These are phyloP conservation scores for Rugalucina vietnamica DNA, from an alignment of 2,888 invertebrate species.

Conservation along the genomic window DNA sequence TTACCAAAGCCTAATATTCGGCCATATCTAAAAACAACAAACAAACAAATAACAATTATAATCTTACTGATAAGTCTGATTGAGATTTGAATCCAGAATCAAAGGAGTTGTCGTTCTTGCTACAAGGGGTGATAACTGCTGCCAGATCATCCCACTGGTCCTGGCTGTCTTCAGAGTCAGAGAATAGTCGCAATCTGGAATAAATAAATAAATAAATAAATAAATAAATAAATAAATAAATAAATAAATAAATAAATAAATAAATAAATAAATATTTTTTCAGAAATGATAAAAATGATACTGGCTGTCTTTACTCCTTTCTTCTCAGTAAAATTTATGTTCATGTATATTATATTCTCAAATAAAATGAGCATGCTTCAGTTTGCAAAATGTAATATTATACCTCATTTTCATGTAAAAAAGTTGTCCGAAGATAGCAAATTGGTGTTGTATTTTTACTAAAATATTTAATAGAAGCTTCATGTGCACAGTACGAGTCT, in stretches of 20 bases:
- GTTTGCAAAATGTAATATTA: neutral
- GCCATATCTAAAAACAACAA: no score
- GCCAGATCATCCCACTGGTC: conserved; percentile 16
- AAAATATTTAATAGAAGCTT: neutral
- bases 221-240: neutral
- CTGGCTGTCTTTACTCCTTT: neutral
- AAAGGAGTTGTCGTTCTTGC: conserved; percentile 24
- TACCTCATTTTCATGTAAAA: neutral
- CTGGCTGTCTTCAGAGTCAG: neutral
- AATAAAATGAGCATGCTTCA: neutral
- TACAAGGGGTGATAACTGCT: conserved; percentile 36
- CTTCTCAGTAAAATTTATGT: neutral
- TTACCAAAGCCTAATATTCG: no score
- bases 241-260: neutral
- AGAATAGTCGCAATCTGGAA: neutral
- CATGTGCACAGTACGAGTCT: neutral
- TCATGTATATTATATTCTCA: neutral
- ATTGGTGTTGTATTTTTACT: no score
- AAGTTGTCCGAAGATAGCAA: no score
- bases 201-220: conserved; percentile 6
- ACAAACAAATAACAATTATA: neutral
- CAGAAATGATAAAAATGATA: neutral
- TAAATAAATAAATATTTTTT: neutral
- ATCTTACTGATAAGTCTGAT: conserved; percentile 28
- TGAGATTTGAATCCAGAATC: conserved; percentile 32